These are phyloP conservation scores for Eretmocerus hayati DNA, from an alignment of 2,888 invertebrate species.

Conservation along the genomic window DNA sequence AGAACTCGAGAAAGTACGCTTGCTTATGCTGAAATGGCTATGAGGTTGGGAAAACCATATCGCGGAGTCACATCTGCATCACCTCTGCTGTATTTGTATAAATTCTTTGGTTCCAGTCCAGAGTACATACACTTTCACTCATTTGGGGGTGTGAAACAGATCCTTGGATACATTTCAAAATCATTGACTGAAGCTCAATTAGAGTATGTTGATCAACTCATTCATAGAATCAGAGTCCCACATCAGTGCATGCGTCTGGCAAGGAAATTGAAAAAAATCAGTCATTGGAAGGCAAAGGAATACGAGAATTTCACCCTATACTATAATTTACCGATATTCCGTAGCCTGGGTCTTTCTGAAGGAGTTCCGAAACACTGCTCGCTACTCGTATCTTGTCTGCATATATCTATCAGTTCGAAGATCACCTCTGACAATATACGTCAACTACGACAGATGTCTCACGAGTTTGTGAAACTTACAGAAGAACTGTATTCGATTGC, in stretches of 20 bases:
- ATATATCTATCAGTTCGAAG: neutral
- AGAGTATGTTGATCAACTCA: too few relatives aligned
- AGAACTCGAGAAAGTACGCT: neutral
- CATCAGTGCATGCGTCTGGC: too few relatives aligned
- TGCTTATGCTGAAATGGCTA: neutral
- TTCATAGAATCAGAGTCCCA: too few relatives aligned
- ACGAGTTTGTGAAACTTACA: neutral
- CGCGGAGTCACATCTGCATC: neutral
- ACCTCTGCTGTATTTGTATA: too few relatives aligned
- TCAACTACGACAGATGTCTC: neutral
- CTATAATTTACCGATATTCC: neutral
- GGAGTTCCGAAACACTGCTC: neutral
- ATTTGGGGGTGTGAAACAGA: too few relatives aligned
- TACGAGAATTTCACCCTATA: neutral
- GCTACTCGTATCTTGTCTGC: neutral
- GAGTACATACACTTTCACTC: too few relatives aligned
- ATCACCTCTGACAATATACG: neutral
- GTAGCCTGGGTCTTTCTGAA: neutral
- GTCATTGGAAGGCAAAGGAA: neutral
- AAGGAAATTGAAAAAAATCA: too few relatives aligned
- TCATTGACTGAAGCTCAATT: too few relatives aligned
- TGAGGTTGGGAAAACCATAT: neutral
- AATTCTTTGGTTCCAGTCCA: too few relatives aligned
- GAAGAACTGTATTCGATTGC: neutral
- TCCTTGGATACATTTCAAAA: too few relatives aligned